Evolutionary conservation across 2,797 vertebrate species (phyloP), one percentile per base, ranked within the genome.

Genomic region (Rousettus madagascariensis): DNA sequence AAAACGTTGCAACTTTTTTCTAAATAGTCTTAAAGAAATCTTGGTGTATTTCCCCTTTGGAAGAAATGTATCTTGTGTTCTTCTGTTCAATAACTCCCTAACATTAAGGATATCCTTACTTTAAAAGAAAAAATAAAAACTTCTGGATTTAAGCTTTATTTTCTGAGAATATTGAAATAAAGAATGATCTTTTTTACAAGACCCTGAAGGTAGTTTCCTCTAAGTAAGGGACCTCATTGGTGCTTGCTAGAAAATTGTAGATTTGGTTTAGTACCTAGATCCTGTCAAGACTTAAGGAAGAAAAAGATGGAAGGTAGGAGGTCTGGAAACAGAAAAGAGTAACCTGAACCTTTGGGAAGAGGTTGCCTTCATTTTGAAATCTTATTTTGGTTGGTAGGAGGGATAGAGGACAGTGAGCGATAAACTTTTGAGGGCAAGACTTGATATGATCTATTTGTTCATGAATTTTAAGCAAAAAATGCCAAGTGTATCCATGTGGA

Each of bases 401-500:
- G 11, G 22, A 11, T 61, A 43, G 53, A 43, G 28, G 15, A 4
- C 1, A 30, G 16, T 49, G 28, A 91, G 6, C 46, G 71, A 22
- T 57, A 74, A 49, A 85, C 20, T 55, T 83, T 55, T 86, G 30
- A 96, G 20, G 65, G n/a, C 46, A 78, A 89, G 28, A 53, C 16
- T 55, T 51, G 33, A n/a, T 84, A 33, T 75, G 20, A 59, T 59
- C 4, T 63, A 20, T 59, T 84, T 80, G n/a, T 78, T 51, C 26
- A 65, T 83, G 51, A 90, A 80, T 90, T 95, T 86, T 90, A 88
- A 88, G n/a, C 61, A 79, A 53, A 94, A 91, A 22, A 22, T 38
- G 33, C 53, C n/a, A 74, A 36, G 13, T 30, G 3, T 86, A 16
- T 22, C 8, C 8, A 33, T 2, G 16, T 6, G 41, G 36, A 66